Evolutionary conservation across 1,140 invertebrate genomes (phyloP), one percentile per base, ranked within the genome.

Genomic region (Anagrus nilaparvatae): DNA sequence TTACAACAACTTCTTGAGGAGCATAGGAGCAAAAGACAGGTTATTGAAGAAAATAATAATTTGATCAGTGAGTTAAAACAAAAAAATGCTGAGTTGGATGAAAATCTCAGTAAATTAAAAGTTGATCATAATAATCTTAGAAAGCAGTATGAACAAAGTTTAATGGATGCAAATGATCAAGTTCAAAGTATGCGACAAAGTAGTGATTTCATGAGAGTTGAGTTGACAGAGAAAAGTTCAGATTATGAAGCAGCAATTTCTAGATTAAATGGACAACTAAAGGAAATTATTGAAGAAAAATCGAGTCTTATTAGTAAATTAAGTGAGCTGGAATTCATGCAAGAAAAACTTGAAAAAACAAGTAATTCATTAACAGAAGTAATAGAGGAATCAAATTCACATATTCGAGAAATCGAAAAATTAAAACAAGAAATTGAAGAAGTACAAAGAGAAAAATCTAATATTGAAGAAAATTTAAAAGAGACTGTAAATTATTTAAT

Each of bases 1-100:
- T 59, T 88, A 34, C 79, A 85, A 54, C 55, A 70, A 18, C 54
- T 81, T 12, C 58, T 85, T 42, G 76, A 78, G 43, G 70, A 77
- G 40, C 70, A 80, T 44, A 65, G 59, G 40, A 49, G 21, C 8
- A 58, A 45, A 33, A 60, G 55, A 37, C 54, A 50, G 21, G 49
- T 49, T 32, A 64, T 25, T 4, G 23, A 37, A 1, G 33, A 43
- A 14, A 21, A 3, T 3, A 9, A 18, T 39, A 47, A 49, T 42
- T 48, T 49, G 39, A 49, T 48, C n/a, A 27, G 44, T 12, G 38
- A 48, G 8, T 40, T 54, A 14, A 43, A 50, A 12, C 43, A 43
- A 0, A 53, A 49, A 20, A 57, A 56, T 36, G 21, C 20, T 0
- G 54, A 63, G 8, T 32, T 64, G 12, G 41, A 54, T 17, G 37